Percentiles rank a stretch among this genome's conserved stretches.
Conservation (phyloP, 2,797 vertebrate genomes). For the Peromyscus nudipes region DNA sequence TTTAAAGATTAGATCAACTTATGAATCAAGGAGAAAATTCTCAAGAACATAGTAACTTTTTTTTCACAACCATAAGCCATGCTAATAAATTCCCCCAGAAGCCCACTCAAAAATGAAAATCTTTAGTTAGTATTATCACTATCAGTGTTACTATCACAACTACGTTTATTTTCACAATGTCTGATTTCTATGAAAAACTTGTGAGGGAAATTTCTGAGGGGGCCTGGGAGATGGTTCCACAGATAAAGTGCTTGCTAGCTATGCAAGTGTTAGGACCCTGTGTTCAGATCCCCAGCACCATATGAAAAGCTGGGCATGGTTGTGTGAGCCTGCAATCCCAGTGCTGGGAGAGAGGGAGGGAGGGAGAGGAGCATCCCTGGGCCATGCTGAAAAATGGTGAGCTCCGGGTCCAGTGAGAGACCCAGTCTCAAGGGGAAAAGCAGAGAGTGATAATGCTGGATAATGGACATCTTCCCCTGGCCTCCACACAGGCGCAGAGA, state of each 20-base stretch:
- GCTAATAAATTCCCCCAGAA: background rate
- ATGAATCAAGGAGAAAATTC: constrained; percentile 28
- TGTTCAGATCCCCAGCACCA: background rate
- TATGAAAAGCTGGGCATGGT: background rate
- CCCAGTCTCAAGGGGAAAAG: background rate
- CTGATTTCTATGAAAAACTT: constrained; percentile 53
- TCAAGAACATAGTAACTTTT: background rate
- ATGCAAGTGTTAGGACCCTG: background rate
- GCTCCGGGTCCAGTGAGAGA: background rate
- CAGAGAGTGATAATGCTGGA: too few relatives aligned
- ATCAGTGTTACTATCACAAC: background rate
- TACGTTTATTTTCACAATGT: constrained; percentile 41
- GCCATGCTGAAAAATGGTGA: background rate
- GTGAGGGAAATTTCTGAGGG: background rate
- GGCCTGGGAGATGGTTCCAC: background rate
- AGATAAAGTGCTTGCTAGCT: background rate
- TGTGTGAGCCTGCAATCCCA: background rate
- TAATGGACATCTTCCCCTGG: too few relatives aligned
- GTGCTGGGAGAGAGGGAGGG: background rate
- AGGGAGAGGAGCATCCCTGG: background rate
- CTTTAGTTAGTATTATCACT: background rate
- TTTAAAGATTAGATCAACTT: background rate
- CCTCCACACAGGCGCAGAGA: background rate
- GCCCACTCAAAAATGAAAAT: background rate
- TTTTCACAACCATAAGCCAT: constrained; percentile 16